Evolutionary conservation across 2,113 vertebrate genomes (phyloP).

Genomic region (Cranoglanis bouderius): DNA sequence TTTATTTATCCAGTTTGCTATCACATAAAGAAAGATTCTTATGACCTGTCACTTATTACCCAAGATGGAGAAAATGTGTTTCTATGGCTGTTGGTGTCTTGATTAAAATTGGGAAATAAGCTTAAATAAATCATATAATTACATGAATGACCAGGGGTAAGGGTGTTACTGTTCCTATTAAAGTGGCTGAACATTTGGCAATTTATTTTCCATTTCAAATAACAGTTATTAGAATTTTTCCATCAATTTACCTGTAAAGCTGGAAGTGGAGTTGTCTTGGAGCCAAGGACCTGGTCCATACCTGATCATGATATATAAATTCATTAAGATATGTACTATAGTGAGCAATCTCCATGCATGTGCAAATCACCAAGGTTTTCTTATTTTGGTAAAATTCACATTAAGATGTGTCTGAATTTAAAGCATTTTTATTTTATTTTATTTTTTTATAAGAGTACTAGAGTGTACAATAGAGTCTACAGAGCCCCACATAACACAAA

Average conservation of each 20-base stretch:
- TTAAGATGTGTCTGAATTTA: neutral
- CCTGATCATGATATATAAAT: slow-evolving; percentile 41
- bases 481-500: slow-evolving; percentile 61
- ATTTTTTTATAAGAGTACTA: neutral
- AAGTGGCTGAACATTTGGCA: neutral
- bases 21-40: neutral
- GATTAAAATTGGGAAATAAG: neutral
- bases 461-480: neutral
- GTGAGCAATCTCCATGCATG: neutral
- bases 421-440: neutral
- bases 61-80: neutral
- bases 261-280: slow-evolving; percentile 15
- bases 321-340: neutral
- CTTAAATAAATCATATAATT: neutral
- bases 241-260: slow-evolving; percentile 35
- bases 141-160: neutral
- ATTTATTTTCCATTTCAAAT: neutral
- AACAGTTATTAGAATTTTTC: neutral
- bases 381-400: neutral
- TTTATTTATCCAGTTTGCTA: neutral
- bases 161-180: neutral
- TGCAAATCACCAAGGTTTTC: neutral
- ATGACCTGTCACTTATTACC: neutral
- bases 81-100: neutral
- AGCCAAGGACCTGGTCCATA: slow-evolving; percentile 33